A percentile compares a stretch with the other conserved stretches of the same genome.
These are phyloP conservation scores for Incurvaria masculella DNA, from an alignment of 2,888 invertebrate genomes.

Conservation along the genomic window DNA sequence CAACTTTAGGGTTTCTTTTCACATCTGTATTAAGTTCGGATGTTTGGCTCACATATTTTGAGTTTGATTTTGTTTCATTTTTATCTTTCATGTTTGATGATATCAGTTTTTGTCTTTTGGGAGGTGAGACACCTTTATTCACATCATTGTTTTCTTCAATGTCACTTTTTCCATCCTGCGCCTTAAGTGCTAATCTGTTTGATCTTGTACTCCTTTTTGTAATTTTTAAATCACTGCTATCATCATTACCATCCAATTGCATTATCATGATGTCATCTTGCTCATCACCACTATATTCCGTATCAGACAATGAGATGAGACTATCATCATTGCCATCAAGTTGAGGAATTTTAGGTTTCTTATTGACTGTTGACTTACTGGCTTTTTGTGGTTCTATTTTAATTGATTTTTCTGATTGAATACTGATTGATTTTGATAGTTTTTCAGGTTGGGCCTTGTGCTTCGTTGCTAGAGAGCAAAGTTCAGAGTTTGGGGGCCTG, in stretches of 20 bases:
- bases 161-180: slow-evolving; percentile 21
- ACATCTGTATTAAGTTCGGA: too few species aligned
- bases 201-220: slow-evolving; percentile 24
- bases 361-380: slow-evolving; percentile 19
- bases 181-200: slow-evolving; percentile 11
- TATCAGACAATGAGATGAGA: slow-evolving; percentile 7
- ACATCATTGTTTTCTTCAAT: slow-evolving; percentile 5
- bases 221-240: slow-evolving; percentile 19
- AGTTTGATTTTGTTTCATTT: slow-evolving; percentile 5
- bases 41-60: too few species aligned
- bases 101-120: slow-evolving; percentile 14
- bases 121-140: slow-evolving; percentile 7
- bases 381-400: slow-evolving; percentile 13
- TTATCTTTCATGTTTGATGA: slow-evolving; percentile 11
- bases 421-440: slow-evolving; percentile 14
- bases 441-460: slow-evolving; percentile 19
- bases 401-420: slow-evolving; percentile 11
- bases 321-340: slow-evolving; percentile 54
- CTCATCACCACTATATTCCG: slow-evolving; percentile 1
- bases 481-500: slow-evolving; percentile 61
- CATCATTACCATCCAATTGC: slow-evolving; percentile 38
- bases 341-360: slow-evolving; percentile 40
- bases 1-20: too few species aligned
- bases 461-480: slow-evolving; percentile 59
- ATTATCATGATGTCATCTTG: slow-evolving; percentile 29